Percentiles rank a stretch among this genome's conserved stretches.
Evolutionary conservation across 1,140 invertebrate species (phyloP).

Genomic region (Pseudomyrmex sp.): DNA sequence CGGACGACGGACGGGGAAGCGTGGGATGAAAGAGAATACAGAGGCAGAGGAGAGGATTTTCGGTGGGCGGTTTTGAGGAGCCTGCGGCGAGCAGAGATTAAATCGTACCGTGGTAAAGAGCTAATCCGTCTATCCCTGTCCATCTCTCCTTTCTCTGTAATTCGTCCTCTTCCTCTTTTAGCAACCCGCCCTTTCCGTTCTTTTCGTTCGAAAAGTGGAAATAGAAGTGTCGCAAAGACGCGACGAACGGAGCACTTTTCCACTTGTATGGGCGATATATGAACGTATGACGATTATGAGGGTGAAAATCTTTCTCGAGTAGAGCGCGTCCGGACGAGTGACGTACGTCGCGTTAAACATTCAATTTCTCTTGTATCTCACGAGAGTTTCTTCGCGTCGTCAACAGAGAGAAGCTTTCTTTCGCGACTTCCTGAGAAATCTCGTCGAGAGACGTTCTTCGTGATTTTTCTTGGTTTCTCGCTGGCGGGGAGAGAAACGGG

Average conservation of each 20-base stretch:
- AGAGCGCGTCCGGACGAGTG: background rate
- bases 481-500: no score
- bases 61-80: slow-evolving; percentile 72
- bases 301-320: background rate
- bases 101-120: slow-evolving; percentile 81
- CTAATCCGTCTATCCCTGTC: slow-evolving; percentile 76
- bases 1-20: background rate
- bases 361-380: background rate
- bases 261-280: background rate
- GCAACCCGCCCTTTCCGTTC: background rate
- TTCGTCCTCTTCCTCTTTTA: slow-evolving; percentile 23
- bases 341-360: slow-evolving; percentile 21
- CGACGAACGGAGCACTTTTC: background rate
- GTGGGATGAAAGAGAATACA: slow-evolving; percentile 36
- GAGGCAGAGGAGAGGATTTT: slow-evolving; percentile 48
- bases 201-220: slow-evolving; percentile 41
- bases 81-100: slow-evolving; percentile 80
- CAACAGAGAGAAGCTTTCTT: background rate
- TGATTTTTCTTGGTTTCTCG: background rate
- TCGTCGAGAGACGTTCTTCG: background rate
- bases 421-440: background rate
- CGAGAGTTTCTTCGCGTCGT: slow-evolving; percentile 5
- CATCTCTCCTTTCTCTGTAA: slow-evolving; percentile 26
- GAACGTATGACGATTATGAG: background rate
- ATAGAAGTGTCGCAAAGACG: slow-evolving; percentile 7